Evolutionary conservation across 2,113 vertebrate genomes (phyloP).

Genomic region (Elgaria multicarinata): DNA sequence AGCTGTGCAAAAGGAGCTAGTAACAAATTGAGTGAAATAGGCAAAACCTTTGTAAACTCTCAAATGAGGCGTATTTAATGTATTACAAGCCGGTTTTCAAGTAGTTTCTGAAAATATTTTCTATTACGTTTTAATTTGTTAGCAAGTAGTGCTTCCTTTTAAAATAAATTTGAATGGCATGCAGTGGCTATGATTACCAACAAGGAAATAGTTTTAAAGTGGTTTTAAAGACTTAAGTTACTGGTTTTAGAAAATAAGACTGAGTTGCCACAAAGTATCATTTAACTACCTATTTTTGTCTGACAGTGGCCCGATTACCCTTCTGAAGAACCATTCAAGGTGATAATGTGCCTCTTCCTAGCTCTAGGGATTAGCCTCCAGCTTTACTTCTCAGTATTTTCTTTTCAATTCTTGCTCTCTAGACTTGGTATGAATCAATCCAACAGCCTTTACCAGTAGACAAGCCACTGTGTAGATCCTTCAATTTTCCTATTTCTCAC

Average conservation of each 20-base stretch:
- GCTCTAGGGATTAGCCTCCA: slow-evolving; percentile 75
- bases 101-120: not conserved
- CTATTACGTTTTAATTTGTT: not conserved
- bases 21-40: not conserved
- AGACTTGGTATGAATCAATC: slow-evolving; percentile 61
- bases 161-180: not conserved
- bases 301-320: slow-evolving; percentile 85
- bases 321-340: slow-evolving; percentile 88
- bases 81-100: not conserved
- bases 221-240: not conserved
- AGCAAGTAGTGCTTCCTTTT: not conserved
- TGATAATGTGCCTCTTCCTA: slow-evolving; percentile 77
- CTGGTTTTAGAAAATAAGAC: slow-evolving; percentile 39
- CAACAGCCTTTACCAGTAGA: slow-evolving; percentile 73
- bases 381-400: slow-evolving; percentile 64
- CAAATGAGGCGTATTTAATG: not conserved
- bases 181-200: not conserved
- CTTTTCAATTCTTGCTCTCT: slow-evolving; percentile 50
- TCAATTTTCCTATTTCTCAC: not conserved
- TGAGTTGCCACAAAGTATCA: slow-evolving; percentile 39
- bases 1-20: not conserved
- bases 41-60: not conserved
- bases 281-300: slow-evolving; percentile 82
- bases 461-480: slow-evolving; percentile 24
- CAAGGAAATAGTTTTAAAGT: not conserved